Base-by-base conservation (phyloP, 2,888 invertebrate genomes). In the Tiliacea aurago region DNA sequence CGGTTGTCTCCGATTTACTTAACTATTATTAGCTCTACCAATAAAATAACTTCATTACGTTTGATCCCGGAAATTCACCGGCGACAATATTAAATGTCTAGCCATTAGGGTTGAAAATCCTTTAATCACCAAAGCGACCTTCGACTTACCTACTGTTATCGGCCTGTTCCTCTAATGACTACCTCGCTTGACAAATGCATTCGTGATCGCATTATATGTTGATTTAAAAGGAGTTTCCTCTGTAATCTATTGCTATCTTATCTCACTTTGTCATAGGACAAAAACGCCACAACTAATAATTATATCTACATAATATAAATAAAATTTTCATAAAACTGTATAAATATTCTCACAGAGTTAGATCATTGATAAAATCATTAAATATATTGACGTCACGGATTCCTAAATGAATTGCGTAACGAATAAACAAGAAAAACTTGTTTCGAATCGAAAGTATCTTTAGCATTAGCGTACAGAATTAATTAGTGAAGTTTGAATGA, bases 371-470 rank as follows among this genome's bases (percentile, higher is more conserved):
- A 74, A 69, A 65, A 73, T 68, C 58, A 65, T 73, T 68, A 70
- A 80, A 62, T 51, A 55, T 53, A 70, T 64, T 78, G 72, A 74
- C 70, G 61, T 78, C 62, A 72, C 15, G 37, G 70, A 72, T 69
- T 61, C 43, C 33, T 15, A 73, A 87, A 49, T 43, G 49, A 65
- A 64, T 73, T 73, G 70, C 78, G 76, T 80, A 84, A 84, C 87
- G 59, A 73, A 61, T 33, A 49, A 80, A 85, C 68, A 51, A 78
- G 74, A 77, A 64, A 84, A 72, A 86, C 84, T 78, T 28, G 85
- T 85, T 85, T 86, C 5, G 2, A 72, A 78, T 73, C 71, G 83
- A 85, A 85, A 85, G 85, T 85, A 71, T 70, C 59, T 51, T 78
- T 53, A 64, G 49, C 71, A 68, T 82, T 65, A 73, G 71, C 70